A percentile compares a stretch with the other conserved stretches of the same genome.
These are phyloP conservation scores for Holacanthus passer DNA, from an alignment of 2,113 vertebrate genomes.

Conservation along the genomic window DNA sequence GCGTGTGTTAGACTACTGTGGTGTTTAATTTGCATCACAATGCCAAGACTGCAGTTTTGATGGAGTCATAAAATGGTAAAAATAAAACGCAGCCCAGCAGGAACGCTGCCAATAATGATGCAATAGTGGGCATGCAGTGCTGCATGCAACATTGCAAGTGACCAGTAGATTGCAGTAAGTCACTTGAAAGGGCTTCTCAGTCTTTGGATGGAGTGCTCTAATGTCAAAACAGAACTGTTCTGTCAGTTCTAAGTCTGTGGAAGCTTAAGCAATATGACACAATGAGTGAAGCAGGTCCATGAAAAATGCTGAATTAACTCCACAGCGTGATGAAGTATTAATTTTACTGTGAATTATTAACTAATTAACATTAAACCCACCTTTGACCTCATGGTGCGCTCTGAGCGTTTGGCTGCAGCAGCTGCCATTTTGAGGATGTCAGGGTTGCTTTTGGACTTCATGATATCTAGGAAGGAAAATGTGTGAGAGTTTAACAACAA, in stretches of 20 bases:
- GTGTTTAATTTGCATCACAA: conserved; percentile 49
- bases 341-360: neutral
- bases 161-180: conserved; percentile 74
- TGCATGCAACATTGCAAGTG: conserved; percentile 35
- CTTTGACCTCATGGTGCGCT: conserved; percentile 88
- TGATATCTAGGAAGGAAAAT: conserved; percentile 78
- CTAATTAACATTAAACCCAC: conserved; percentile 63
- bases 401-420: conserved; percentile 86
- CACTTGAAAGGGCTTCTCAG: conserved; percentile 7
- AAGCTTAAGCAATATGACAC: conserved; percentile 1
- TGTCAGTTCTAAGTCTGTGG: neutral
- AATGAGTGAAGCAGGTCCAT: neutral
- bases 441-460: conserved; percentile 90
- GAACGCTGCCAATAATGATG: neutral
- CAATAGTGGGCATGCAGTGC: conserved; percentile 13
- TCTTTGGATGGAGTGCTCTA: neutral
- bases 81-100: conserved; percentile 2
- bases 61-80: conserved; percentile 34
- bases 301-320: neutral
- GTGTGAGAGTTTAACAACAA: neutral
- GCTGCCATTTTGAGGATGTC: conserved; percentile 89
- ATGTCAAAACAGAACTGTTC: neutral
- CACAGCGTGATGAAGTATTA: neutral
- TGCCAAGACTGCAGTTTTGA: conserved; percentile 36
- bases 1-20: conserved; percentile 75